Conservation (phyloP, 2,113 vertebrate genomes). For the Paralichthys olivaceus region DNA sequence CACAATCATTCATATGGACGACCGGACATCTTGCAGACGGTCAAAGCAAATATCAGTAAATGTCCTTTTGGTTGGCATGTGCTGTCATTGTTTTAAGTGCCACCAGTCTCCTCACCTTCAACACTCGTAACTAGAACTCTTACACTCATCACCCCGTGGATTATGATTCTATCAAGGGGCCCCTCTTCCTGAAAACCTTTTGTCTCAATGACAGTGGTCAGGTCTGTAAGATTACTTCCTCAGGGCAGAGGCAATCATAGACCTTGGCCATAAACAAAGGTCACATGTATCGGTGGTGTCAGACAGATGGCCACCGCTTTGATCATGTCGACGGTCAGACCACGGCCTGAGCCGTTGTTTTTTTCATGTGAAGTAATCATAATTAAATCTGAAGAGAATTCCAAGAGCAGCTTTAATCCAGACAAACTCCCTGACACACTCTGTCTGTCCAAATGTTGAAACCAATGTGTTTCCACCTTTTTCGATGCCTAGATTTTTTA, state of each 20-base stretch:
- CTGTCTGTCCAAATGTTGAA: too few species aligned
- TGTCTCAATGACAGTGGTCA: neutral
- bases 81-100: neutral
- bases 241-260: constrained; percentile 9
- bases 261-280: constrained; percentile 42
- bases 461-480: neutral
- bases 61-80: neutral
- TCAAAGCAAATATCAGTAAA: constrained; percentile 4
- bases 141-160: neutral
- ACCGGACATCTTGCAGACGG: neutral
- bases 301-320: neutral
- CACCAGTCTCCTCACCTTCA: neutral
- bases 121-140: neutral
- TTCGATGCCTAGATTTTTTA: neutral
- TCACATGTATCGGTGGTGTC: neutral
- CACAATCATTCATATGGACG: neutral
- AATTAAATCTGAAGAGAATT: neutral
- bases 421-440: neutral
- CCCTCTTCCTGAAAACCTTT: constrained; percentile 20
- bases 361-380: neutral
- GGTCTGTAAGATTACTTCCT: constrained; percentile 20
- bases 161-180: constrained; percentile 8
- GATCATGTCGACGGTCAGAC: neutral
- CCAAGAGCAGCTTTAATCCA: neutral
- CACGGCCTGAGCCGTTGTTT: neutral